A percentile compares a stretch with the other conserved stretches of the same genome.
Evolutionary conservation across 2,888 invertebrate genomes (phyloP).

Genomic region (Drosophila phalerata): DNA sequence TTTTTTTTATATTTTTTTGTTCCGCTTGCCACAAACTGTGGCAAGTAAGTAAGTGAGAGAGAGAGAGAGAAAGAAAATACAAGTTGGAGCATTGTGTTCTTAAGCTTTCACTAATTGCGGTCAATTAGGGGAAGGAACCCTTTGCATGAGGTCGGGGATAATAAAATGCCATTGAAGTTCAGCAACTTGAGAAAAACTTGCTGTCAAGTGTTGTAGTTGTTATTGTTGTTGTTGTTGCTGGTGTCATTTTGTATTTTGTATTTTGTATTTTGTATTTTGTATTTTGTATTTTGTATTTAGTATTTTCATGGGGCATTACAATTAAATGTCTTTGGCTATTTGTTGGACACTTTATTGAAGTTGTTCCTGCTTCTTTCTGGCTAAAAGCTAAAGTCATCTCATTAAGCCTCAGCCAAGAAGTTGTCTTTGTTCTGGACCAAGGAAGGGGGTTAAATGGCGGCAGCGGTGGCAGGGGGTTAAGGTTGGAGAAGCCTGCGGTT

Average conservation of each 20-base stretch:
- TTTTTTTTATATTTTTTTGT: too few species aligned
- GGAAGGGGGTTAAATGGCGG: too few species aligned
- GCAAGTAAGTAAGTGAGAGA: slow-evolving; percentile 11
- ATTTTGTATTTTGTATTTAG: slow-evolving; percentile 9
- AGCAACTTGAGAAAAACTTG: slow-evolving; percentile 38
- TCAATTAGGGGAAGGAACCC: slow-evolving; percentile 65
- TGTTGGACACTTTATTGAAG: slow-evolving; percentile 78
- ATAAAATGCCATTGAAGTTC: slow-evolving; percentile 29
- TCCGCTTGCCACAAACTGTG: slow-evolving; percentile 6
- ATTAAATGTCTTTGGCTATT: slow-evolving; percentile 72
- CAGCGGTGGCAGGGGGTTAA: too few species aligned
- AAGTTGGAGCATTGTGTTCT: slow-evolving; percentile 42
- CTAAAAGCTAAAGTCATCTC: slow-evolving; percentile 42
- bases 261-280: too few species aligned
- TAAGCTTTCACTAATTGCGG: slow-evolving; percentile 66
- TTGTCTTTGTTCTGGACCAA: slow-evolving; percentile 34
- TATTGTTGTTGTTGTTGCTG: slow-evolving; percentile 7
- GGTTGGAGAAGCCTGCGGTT: slow-evolving; percentile 52
- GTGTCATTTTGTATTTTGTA: slow-evolving; percentile 23
- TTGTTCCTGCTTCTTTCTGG: neutral
- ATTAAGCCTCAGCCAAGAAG: slow-evolving; percentile 45
- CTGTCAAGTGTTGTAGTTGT: slow-evolving; percentile 11
- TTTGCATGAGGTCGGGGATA: slow-evolving; percentile 21
- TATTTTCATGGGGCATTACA: slow-evolving; percentile 68
- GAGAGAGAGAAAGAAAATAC: slow-evolving; percentile 25